Evolutionary conservation across 2,797 vertebrate genomes (phyloP).

Genomic region (Erethizon dorsatum): DNA sequence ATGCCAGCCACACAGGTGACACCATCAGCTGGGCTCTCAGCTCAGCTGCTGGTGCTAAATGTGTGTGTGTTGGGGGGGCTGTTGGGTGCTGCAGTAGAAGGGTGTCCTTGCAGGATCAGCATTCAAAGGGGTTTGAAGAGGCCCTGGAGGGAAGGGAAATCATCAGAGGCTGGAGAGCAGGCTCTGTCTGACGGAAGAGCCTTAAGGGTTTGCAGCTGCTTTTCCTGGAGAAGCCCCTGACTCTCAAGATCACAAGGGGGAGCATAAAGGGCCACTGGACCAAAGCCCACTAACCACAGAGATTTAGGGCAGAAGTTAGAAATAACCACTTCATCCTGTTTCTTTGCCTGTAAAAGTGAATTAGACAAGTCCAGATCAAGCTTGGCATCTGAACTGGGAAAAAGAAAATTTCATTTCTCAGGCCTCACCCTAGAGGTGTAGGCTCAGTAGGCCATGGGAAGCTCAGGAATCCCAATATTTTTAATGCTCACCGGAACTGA

Average conservation of each 20-base stretch:
- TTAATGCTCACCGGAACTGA: neutral
- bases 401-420: neutral
- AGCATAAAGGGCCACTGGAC: neutral
- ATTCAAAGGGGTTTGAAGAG: neutral
- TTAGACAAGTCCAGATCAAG: neutral
- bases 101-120: neutral
- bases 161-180: neutral
- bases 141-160: neutral
- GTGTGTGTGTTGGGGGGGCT: too few relatives aligned
- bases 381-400: neutral
- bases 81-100: fast-evolving
- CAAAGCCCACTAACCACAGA: neutral
- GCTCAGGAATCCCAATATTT: neutral
- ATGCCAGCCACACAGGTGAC: neutral
- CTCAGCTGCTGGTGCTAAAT: neutral
- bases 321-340: neutral
- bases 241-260: neutral
- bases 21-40: neutral
- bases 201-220: neutral
- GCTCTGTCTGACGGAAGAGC: neutral
- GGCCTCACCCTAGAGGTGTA: neutral
- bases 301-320: neutral
- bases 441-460: neutral
- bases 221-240: neutral
- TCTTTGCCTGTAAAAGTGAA: neutral